Base-by-base conservation (phyloP, 2,888 invertebrate genomes). In the Galerucella nymphaeae region DNA sequence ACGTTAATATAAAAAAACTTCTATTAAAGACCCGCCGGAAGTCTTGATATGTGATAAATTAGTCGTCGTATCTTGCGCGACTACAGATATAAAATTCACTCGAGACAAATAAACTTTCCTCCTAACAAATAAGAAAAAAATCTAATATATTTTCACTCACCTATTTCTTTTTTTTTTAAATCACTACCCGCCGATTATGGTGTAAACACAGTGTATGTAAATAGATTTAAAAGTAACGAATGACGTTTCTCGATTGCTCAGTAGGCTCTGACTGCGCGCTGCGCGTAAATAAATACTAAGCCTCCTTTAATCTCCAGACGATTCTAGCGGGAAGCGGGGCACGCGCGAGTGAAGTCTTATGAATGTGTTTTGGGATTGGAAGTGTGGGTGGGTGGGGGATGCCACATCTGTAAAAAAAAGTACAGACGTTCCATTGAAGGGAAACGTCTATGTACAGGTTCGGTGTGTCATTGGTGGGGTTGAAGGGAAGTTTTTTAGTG, bases 391-490 rank as follows among this genome's bases (percentile, higher is more conserved):
- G 75, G 70, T 65, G 70, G 75, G 76, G 64, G 65, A 70, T 45
- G 65, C 74, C 48, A 67, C 76, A 72, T 74, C 74, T 76, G 76
- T 72, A 75, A 75, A 76, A 75, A 75, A 76, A 76, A 70, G 61
- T 66, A 61, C 42, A 62, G 38, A 62, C 61, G 61, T 62, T 62
- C 42, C 42, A 42, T 62, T 62, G 41, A 62, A 62, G 42, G 61
- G 61, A 62, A 62, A 18, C 61, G 61, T 62, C 61, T 18, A 42
- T 62, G 53, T 53, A 16, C 18, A 53, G 53, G 53, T n/a, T 53
- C 10, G 53, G n/a, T 53, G 18, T 53, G 18, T 53, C 53, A 53
- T 53, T 53, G 53, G 53, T 53, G 53, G 53, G 53, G 53, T 53
- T 53, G 16, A 16, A 53, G 9, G n/a, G 50, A 18, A 53, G 16